Evolutionary conservation across 2,797 vertebrate species (phyloP).

Genomic region (Gymnoscopelus braueri): DNA sequence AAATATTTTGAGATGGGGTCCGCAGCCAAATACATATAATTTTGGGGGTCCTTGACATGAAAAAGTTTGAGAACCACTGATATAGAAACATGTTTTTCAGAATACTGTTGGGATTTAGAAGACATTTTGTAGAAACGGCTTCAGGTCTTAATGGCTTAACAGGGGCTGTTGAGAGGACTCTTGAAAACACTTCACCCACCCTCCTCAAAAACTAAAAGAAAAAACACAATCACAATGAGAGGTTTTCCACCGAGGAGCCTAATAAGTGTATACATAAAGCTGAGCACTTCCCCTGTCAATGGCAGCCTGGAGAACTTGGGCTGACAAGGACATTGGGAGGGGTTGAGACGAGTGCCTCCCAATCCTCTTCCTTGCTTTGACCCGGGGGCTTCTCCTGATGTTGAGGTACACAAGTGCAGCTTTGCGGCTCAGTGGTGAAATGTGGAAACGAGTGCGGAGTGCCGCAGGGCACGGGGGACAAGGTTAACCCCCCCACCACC

Average conservation of each 20-base stretch:
- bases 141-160: too few relatives aligned
- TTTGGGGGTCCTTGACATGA: too few relatives aligned
- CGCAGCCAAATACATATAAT: too few relatives aligned
- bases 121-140: too few relatives aligned
- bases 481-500: slow-evolving; percentile 75
- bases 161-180: slow-evolving; percentile 55
- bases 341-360: slow-evolving; percentile 68
- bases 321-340: slow-evolving; percentile 75
- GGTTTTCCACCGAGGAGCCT: slow-evolving; percentile 71
- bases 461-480: slow-evolving; percentile 75
- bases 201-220: too few relatives aligned
- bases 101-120: too few relatives aligned
- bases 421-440: slow-evolving; percentile 74
- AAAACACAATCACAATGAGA: slow-evolving; percentile 60
- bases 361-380: slow-evolving; percentile 77
- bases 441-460: slow-evolving; percentile 76
- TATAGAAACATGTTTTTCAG: too few relatives aligned
- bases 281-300: slow-evolving; percentile 82
- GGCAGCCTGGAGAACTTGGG: slow-evolving; percentile 68
- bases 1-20: too few relatives aligned
- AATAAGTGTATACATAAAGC: slow-evolving; percentile 84
- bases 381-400: slow-evolving; percentile 73
- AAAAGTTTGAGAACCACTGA: too few relatives aligned
- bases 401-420: slow-evolving; percentile 79
- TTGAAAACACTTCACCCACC: slow-evolving; percentile 64